Conservation (phyloP, 2,113 vertebrate species). For the Pterocles burchelli region DNA sequence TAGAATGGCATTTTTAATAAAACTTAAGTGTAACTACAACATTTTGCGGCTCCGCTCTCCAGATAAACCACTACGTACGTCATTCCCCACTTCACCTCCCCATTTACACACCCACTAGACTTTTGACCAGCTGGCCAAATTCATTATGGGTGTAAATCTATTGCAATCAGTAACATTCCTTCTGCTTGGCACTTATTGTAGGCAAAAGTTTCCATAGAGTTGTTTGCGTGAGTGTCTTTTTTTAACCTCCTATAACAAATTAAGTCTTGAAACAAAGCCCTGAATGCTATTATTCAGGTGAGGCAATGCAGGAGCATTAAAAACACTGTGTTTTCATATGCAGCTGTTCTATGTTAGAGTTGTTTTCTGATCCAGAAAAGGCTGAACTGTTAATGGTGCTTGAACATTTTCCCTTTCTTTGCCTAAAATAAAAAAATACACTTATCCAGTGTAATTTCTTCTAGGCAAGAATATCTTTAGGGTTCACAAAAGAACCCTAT, state of each 20-base stretch:
- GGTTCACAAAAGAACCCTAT: not conserved
- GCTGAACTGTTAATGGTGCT: not conserved
- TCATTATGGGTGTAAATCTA: constrained; percentile 67
- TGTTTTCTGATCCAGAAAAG: constrained; percentile 47
- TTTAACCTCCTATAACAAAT: constrained; percentile 39
- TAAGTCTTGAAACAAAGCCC: constrained; percentile 23
- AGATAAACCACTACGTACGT: constrained; percentile 36
- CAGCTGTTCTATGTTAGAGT: constrained; percentile 46
- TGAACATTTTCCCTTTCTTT: constrained; percentile 4
- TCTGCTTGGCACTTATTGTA: constrained; percentile 53
- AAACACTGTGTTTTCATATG: constrained; percentile 10
- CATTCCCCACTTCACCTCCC: constrained; percentile 51
- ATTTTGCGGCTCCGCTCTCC: constrained; percentile 34
- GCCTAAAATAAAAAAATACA: not conserved
- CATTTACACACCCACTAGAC: constrained; percentile 41
- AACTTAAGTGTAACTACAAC: constrained; percentile 58
- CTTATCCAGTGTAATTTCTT: not conserved
- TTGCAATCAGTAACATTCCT: constrained; percentile 65
- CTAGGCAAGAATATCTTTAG: not conserved
- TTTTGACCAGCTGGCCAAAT: constrained; percentile 53
- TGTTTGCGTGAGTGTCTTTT: not conserved
- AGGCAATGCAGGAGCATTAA: constrained; percentile 16
- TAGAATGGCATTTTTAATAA: constrained; percentile 77
- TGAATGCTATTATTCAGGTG: constrained; percentile 60
- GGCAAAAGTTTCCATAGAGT: constrained; percentile 48